phyloP scores from a whole-genome alignment of 2,797 vertebrate species.

The Crypturellus tataupa region DNA sequence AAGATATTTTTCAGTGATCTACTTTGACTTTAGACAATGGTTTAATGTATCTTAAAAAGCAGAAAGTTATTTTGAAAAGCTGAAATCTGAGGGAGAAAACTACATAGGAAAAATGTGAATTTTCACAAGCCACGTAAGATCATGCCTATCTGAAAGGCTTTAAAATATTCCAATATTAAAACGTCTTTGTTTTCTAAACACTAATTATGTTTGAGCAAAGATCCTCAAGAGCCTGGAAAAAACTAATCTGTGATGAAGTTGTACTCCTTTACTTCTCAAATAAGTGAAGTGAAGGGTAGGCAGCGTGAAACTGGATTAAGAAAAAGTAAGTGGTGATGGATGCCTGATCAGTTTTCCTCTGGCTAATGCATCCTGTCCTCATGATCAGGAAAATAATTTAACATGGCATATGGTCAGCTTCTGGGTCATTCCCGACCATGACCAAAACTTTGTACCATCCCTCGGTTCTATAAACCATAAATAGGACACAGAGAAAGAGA shows the following conservation, averaged over 20 bases:
- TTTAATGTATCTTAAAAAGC: neutral
- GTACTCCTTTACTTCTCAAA: neutral
- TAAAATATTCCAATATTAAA: neutral
- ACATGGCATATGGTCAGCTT: neutral
- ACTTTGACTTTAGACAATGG: neutral
- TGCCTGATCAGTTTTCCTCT: neutral
- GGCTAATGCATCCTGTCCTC: neutral
- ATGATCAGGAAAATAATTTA: neutral
- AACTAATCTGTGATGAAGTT: neutral
- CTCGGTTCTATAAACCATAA: neutral
- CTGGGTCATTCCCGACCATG: neutral
- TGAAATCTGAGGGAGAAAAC: neutral
- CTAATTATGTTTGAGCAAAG: neutral
- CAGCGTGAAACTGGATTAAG: neutral
- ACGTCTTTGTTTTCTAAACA: neutral
- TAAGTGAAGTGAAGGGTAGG: neutral
- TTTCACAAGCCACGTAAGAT: neutral
- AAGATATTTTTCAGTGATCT: neutral
- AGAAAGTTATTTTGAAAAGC: conserved; percentile 9
- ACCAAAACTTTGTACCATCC: neutral
- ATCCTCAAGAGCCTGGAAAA: conserved; percentile 1
- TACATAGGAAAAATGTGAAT: neutral
- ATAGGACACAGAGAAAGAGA: neutral
- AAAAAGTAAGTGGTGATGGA: neutral
- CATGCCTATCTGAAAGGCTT: neutral